Percentiles rank a stretch among this genome's conserved stretches.
Conservation (phyloP, 2,888 invertebrate genomes). For the Hirtodrosophila histrioides region DNA sequence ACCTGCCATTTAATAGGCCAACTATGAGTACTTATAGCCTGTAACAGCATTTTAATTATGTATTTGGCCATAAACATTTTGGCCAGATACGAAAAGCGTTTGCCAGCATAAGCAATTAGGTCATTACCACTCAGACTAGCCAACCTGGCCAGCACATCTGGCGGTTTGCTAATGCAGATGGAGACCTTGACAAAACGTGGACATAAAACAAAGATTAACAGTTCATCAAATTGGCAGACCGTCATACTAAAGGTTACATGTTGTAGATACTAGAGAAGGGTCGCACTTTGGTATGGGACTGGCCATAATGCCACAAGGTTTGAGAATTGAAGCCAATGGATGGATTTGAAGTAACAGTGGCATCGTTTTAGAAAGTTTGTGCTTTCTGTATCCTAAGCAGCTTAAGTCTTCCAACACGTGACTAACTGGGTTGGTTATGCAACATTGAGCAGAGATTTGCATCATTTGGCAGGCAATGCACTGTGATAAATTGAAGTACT, state of each 20-base stretch:
- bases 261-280: slow-evolving; percentile 6
- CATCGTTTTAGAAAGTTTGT: no score
- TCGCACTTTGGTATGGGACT: background rate
- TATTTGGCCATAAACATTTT: slow-evolving; percentile 64
- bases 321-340: background rate
- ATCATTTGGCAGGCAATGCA: slow-evolving; percentile 40
- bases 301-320: slow-evolving; percentile 8
- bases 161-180: slow-evolving; percentile 13
- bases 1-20: slow-evolving; percentile 35
- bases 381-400: no score
- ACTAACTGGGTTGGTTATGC: slow-evolving; percentile 1
- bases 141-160: slow-evolving; percentile 7
- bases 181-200: slow-evolving; percentile 40
- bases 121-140: slow-evolving; percentile 60
- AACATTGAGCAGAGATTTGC: slow-evolving; percentile 37
- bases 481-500: slow-evolving; percentile 7
- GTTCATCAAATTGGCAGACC: slow-evolving; percentile 43
- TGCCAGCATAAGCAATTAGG: slow-evolving; percentile 58
- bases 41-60: slow-evolving; percentile 69
- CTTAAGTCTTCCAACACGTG: no score
- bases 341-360: background rate
- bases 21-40: slow-evolving; percentile 39
- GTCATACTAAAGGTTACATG: slow-evolving; percentile 31
- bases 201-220: slow-evolving; percentile 52
- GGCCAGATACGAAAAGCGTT: slow-evolving; percentile 37